phyloP scores from a whole-genome alignment of 2,888 invertebrate genomes.

The Leptogaster cylindrica region DNA sequence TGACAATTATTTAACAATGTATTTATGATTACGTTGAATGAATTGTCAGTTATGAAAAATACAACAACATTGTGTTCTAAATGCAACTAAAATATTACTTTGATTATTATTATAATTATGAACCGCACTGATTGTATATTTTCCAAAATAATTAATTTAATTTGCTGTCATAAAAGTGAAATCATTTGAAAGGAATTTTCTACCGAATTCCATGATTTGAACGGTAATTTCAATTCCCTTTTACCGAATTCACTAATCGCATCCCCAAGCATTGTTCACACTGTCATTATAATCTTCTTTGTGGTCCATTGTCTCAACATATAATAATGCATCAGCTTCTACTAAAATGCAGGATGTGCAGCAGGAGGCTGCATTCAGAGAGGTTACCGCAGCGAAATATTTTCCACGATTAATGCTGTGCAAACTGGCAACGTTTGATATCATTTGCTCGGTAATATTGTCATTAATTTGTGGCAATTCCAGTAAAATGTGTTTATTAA shows the following conservation, averaged over 20 bases:
- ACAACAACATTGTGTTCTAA: too few relatives aligned
- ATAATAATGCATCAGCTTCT: conserved; percentile 9
- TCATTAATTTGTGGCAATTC: conserved; percentile 7
- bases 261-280: conserved; percentile 11
- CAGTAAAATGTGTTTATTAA: conserved; percentile 14
- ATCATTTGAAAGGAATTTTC: too few relatives aligned
- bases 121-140: too few relatives aligned
- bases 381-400: neutral
- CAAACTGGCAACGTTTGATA: neutral
- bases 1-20: too few relatives aligned
- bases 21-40: too few relatives aligned
- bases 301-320: neutral
- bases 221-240: conserved; percentile 9
- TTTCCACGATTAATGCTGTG: conserved; percentile 1
- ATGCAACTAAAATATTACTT: too few relatives aligned
- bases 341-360: neutral
- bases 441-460: conserved; percentile 14
- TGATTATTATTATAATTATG: too few relatives aligned
- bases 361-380: neutral
- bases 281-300: conserved; percentile 1
- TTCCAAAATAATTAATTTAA: too few relatives aligned
- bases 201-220: too few relatives aligned
- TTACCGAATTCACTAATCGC: conserved; percentile 4
- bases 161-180: too few relatives aligned
- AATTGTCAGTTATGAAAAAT: too few relatives aligned